Evolutionary conservation across 2,113 vertebrate species (phyloP), one percentile per base, ranked within the genome.

Genomic region (Upupa epops): DNA sequence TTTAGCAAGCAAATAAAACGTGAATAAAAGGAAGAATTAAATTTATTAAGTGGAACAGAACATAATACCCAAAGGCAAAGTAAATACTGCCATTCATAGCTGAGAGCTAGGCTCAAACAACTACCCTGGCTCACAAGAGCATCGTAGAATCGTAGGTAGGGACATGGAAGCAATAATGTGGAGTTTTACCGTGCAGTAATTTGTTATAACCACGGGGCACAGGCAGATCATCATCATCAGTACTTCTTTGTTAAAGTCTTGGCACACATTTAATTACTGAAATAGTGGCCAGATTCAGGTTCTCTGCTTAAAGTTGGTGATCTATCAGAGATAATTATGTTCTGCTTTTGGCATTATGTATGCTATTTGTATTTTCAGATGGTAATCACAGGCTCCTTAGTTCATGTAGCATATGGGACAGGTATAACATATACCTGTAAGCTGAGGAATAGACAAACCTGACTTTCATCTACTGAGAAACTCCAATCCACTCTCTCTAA

Each of bases 1-100:
- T 89, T 93, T 89, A 92, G 60, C 37, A 86, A 65, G 68, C 37
- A 96, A 93, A 83, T 79, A 92, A 92, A 87, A 90, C 3, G 5
- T 52, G 61, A 92, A 52, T 78, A 82, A 76, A 68, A 90, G 48
- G 66, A 83, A 81, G 40, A 91, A 94, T 78, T 90, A 86, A 71
- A 94, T 91, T 90, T 82, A 92, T 88, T 82, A 94, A 82, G 58
- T 80, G 58, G 66, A 96, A 95, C 59, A 89, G 70, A 65, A 90
- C 59, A 61, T 72, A 93, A 69, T 51, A 74, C 92, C 90, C 86
- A 92, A 68, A 90, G 80, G 83, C 58, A 92, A 94, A 84, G 54
- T 94, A 95, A 95, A 88, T 78, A 58, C 51, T 64, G 28, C 71
- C 88, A 77, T 90, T 90, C 71, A 68, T 60, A 90, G 54, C 81